Percentiles rank a stretch among this genome's conserved stretches.
phyloP scores from a whole-genome alignment of 2,113 vertebrate genomes.

The Fulmarus glacialis region DNA sequence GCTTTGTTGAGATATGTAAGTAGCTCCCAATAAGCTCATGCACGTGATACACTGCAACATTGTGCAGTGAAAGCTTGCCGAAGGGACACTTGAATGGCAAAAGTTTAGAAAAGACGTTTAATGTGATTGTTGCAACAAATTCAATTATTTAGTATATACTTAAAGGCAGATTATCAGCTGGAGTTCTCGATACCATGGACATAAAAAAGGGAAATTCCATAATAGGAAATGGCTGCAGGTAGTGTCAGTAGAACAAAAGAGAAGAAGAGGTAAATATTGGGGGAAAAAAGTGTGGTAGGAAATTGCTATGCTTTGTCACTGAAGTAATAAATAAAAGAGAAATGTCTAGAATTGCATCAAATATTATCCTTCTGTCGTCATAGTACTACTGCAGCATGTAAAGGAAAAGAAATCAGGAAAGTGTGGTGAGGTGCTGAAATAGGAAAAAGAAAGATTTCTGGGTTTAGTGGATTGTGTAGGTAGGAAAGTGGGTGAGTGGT shows the following conservation, averaged over 20 bases:
- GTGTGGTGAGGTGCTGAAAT: not conserved
- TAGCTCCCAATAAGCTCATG: not conserved
- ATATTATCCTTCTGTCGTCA: not conserved
- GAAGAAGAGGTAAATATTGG: not conserved
- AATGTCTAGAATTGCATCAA: not conserved
- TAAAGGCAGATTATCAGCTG: not conserved
- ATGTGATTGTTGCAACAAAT: not conserved
- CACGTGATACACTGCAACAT: not conserved
- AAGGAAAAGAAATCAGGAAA: not conserved
- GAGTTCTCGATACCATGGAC: not conserved
- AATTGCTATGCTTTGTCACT: not conserved
- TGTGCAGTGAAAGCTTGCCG: not conserved
- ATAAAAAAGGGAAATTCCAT: not conserved
- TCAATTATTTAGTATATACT: not conserved
- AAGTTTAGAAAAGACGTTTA: not conserved
- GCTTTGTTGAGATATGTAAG: not conserved
- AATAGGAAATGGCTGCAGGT: not conserved
- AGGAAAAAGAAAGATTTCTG: not conserved
- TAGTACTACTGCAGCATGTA: not conserved
- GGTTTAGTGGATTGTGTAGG: not conserved
- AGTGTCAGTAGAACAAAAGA: not conserved
- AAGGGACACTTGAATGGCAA: rapidly evolving
- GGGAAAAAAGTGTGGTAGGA: not conserved
- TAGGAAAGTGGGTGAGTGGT: not conserved
- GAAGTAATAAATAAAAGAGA: not conserved